Evolutionary conservation across 2,888 invertebrate species (phyloP), one percentile per base, ranked within the genome.

Genomic region (Erannis defoliaria): DNA sequence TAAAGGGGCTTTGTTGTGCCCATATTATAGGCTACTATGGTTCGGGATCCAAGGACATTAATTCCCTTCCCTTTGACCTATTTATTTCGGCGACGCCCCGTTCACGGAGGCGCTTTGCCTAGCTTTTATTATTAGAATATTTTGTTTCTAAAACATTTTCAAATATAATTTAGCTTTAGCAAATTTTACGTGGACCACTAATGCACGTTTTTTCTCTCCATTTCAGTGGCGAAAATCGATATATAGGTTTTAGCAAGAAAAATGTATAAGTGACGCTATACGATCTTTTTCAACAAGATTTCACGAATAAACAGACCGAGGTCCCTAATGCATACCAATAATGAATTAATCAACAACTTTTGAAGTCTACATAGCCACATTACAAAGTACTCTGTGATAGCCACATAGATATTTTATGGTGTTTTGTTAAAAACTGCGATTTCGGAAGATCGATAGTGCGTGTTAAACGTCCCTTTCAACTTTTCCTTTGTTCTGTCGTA

Each of bases 31-130:
- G 5, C 6, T 14, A 31, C 16, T 54, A 58, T 57, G 50, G 43
- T 48, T 48, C 62, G 68, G 75, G 77, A 65, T 73, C 55, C 56
- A 65, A 57, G 54, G 63, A 55, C 72, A 75, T 78, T 70, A 70
- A 68, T 70, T 64, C 67, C 50, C 62, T 59, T 56, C 57, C 45
- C 63, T 67, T 51, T 74, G 76, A 79, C 79, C 79, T 77, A 74
- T 74, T 76, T 78, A 62, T 62, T 66, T 59, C 45, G 64, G 49
- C 62, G 51, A 64, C 66, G 63, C 60, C 68, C 68, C 66, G 60
- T 67, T 29, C 26, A 46, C 21, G 40, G 9, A 6, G 6, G 26
- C 35, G 29, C 38, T 51, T 26, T 26, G 18, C 38, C 6, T 6
- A 12, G 1, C 10, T 8, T 23, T 35, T 26, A 16, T 40, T 19